These are phyloP conservation scores for Andrena fulva DNA, from an alignment of 2,888 invertebrate species.

Conservation along the genomic window DNA sequence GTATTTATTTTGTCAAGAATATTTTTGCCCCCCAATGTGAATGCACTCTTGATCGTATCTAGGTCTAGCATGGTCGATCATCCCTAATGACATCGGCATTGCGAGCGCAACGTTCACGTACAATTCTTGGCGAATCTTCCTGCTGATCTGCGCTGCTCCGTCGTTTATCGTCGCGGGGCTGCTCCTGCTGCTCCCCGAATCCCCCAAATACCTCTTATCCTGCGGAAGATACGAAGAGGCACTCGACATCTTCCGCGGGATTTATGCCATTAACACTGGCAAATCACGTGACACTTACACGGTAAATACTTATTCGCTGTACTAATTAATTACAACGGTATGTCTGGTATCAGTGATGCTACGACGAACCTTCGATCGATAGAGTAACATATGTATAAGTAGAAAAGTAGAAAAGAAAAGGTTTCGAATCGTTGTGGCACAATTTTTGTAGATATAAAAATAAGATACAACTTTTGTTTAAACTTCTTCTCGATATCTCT, in stretches of 20 bases:
- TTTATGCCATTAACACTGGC: conserved; percentile 93
- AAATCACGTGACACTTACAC: conserved; percentile 91
- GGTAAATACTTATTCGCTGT: conserved; percentile 84
- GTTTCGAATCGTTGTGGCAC: too few relatives aligned
- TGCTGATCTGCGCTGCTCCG: conserved; percentile 94
- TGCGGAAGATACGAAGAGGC: conserved; percentile 93
- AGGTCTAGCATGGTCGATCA: conserved; percentile 87
- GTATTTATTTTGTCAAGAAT: too few relatives aligned
- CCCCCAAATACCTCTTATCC: conserved; percentile 94
- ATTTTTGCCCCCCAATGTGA: too few relatives aligned
- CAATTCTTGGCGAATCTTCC: conserved; percentile 97
- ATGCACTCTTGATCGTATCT: conserved; percentile 40
- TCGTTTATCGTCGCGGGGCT: conserved; percentile 94
- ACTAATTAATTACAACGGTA: too few relatives aligned
- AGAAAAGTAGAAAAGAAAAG: too few relatives aligned
- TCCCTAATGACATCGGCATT: conserved; percentile 89
- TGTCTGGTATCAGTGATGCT: too few relatives aligned
- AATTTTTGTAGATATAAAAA: too few relatives aligned
- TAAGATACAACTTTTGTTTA: too few relatives aligned
- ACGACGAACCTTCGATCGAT: too few relatives aligned
- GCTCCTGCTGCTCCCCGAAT: conserved; percentile 94
- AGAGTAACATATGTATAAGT: too few relatives aligned
- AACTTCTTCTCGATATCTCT: too few relatives aligned
- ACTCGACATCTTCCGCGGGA: conserved; percentile 92
- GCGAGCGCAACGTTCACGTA: conserved; percentile 90